Percentiles rank a stretch among this genome's conserved stretches.
phyloP scores from a whole-genome alignment of 1,140 invertebrate species.

The Choristoneura fumiferana region DNA sequence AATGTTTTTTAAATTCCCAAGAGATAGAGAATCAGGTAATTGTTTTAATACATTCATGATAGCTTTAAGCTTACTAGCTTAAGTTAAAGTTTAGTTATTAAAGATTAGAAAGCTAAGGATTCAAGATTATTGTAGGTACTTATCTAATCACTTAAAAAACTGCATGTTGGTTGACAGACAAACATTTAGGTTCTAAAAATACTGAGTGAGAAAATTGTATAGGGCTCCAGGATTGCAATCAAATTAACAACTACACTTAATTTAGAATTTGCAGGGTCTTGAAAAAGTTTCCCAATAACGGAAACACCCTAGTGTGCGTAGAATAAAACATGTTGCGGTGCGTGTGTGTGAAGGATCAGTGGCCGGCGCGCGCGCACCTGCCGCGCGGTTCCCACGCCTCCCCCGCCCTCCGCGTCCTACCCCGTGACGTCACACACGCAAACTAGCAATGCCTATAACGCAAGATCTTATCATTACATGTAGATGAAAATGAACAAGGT shows the following conservation, averaged over 20 bases:
- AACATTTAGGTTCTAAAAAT: too few species aligned
- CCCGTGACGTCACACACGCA: conserved; percentile 60
- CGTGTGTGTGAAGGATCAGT: conserved; percentile 71
- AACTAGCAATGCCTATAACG: conserved; percentile 43
- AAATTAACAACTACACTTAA: background rate
- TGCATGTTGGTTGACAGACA: too few species aligned
- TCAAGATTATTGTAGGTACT: too few species aligned
- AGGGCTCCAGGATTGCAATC: too few species aligned
- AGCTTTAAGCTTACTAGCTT: too few species aligned
- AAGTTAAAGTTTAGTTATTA: too few species aligned
- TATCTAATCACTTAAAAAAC: too few species aligned
- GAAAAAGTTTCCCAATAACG: conserved; percentile 66
- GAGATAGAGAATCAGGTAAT: too few species aligned
- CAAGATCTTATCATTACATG: conserved; percentile 41
- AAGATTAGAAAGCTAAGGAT: too few species aligned
- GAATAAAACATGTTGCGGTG: conserved; percentile 34
- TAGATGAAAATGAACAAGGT: background rate
- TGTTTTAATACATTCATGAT: too few species aligned
- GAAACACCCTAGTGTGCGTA: conserved; percentile 28
- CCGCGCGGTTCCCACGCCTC: conserved; percentile 68
- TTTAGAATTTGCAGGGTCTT: conserved; percentile 8
- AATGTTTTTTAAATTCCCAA: too few species aligned
- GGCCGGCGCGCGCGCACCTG: conserved; percentile 74
- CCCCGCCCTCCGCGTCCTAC: conserved; percentile 22
- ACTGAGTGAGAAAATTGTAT: too few species aligned